Base-by-base conservation (phyloP, 1,140 invertebrate genomes). In the Grapholita molesta region DNA sequence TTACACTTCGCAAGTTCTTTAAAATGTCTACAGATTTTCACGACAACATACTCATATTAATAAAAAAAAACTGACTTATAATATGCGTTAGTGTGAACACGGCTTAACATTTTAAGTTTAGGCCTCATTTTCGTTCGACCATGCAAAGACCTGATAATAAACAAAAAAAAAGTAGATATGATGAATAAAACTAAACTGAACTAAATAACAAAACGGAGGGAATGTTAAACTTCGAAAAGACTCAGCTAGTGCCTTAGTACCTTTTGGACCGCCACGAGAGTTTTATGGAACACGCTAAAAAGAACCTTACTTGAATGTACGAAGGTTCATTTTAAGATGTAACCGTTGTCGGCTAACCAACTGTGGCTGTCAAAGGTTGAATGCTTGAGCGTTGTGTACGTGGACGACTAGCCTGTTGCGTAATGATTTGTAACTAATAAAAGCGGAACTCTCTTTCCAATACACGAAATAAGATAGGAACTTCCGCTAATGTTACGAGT, bases 131-230 rank as follows among this genome's bases (percentile, higher is more conserved):
- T 73, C 67, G 69, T 69, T 70, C 52, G 71, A 61, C 55, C 55
- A 71, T 71, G 68, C 12, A 72, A 61, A 61, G 55, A 61, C 11
- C 55, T 57, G 38, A 3, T 42, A 42, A 42, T 48, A 48, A 48
- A 48, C 38, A 48, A 48, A 48, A 30, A 30, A 3, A 21, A 18
- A 48, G 68, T 57, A 42, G 28, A 8, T 42, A 76, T 42, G 18
- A 6, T 69, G 70, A 38, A 66, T 67, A 67, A 33, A 73, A 70
- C 75, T 76, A 74, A 74, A 70, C 6, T 61, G 55, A 74, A 66
- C 53, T 74, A 77, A n/a, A n/a, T 55, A 70, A 74, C 72, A 64
- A 69, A 77, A 75, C 75, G 78, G 78, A 80, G 75, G 78, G 78
- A 77, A 69, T 71, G 66, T 64, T 66, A 70, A 67, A 71, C 55